Evolutionary conservation across 1,140 invertebrate species (phyloP).

Genomic region (Drosophila mauritiana): DNA sequence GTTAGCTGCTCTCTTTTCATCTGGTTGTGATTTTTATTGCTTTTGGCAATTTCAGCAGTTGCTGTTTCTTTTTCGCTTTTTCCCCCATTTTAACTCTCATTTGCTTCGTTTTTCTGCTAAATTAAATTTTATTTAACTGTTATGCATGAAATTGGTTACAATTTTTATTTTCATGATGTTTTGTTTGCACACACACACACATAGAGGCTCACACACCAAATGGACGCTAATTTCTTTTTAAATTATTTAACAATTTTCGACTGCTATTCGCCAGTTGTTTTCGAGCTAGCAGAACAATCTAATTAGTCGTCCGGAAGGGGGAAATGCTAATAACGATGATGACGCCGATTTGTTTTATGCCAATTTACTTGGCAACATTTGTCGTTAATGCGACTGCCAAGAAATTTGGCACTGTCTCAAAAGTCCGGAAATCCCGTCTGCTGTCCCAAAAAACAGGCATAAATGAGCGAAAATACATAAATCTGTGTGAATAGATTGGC

Average conservation of each 20-base stretch:
- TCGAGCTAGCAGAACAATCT: slow-evolving; percentile 60
- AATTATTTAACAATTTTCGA: slow-evolving; percentile 80
- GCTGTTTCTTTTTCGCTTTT: slow-evolving; percentile 18
- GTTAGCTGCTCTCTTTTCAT: slow-evolving; percentile 23
- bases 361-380: slow-evolving; percentile 79
- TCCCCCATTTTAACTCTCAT: slow-evolving; percentile 48
- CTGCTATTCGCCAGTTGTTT: slow-evolving; percentile 38
- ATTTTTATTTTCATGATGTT: slow-evolving; percentile 70
- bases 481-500: slow-evolving; percentile 53
- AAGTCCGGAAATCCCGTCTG: slow-evolving; percentile 17
- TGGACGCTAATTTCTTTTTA: slow-evolving; percentile 79
- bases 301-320: slow-evolving; percentile 49
- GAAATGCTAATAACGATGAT: slow-evolving; percentile 54
- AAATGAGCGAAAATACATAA: slow-evolving; percentile 74
- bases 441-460: slow-evolving; percentile 44
- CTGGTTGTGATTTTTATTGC: slow-evolving; percentile 53
- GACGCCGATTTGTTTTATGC: slow-evolving; percentile 77
- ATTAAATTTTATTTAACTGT: slow-evolving; percentile 82
- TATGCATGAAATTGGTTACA: slow-evolving; percentile 73
- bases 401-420: slow-evolving; percentile 60
- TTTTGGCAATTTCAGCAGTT: slow-evolving; percentile 53
- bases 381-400: slow-evolving; percentile 73
- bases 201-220: slow-evolving; percentile 28
- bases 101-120: slow-evolving; percentile 66
- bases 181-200: slow-evolving; percentile 40